Percentiles rank a stretch among this genome's conserved stretches.
phyloP scores from a whole-genome alignment of 2,797 vertebrate species.

The Alcedo atthis region DNA sequence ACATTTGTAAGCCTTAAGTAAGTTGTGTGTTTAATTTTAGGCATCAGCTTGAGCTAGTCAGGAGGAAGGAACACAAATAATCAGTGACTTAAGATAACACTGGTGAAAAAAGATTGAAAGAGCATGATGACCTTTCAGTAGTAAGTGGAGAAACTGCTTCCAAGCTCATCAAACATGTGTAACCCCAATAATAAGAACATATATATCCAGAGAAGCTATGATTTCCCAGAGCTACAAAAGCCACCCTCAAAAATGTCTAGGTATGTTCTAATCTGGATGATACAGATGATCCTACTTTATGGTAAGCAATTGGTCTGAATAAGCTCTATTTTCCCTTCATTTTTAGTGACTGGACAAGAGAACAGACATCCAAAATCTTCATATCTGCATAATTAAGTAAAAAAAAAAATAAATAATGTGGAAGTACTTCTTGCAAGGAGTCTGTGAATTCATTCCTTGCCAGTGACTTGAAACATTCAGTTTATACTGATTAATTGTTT shows the following conservation, averaged over 20 bases:
- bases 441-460: background rate
- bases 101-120: background rate
- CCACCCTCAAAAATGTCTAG: background rate
- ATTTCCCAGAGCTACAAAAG: background rate
- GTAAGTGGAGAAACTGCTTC: background rate
- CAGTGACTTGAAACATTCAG: constrained; percentile 62
- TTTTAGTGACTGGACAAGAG: background rate
- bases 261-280: background rate
- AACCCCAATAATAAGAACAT: background rate
- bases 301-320: background rate
- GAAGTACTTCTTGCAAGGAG: background rate
- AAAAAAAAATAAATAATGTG: background rate
- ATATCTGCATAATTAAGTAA: background rate
- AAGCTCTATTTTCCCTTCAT: background rate
- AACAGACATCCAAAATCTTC: background rate
- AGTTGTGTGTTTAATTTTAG: background rate
- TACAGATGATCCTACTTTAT: background rate
- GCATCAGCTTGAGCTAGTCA: background rate
- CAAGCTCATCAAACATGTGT: background rate
- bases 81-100: background rate
- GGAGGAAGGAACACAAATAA: background rate
- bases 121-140: background rate
- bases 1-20: background rate
- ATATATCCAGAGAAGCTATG: background rate
- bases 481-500: constrained; percentile 71